Evolutionary conservation across 1,140 invertebrate species (phyloP), one percentile per base, ranked within the genome.

Genomic region (Heliconius nattereri): DNA sequence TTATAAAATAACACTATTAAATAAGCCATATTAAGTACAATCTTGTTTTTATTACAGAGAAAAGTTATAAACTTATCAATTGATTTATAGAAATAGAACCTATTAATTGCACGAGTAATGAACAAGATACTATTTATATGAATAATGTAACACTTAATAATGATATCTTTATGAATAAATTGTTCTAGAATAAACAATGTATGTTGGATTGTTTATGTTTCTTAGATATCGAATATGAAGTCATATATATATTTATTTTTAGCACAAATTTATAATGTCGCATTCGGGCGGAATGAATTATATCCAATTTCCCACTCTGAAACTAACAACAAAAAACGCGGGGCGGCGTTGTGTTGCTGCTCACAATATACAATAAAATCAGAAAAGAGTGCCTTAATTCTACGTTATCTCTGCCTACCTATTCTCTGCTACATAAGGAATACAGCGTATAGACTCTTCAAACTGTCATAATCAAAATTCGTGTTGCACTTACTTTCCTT

Each of bases 91-190:
- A 66, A 66, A 29, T 66, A 16, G 57, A 66, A 66, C 26, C 60
- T 66, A 66, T 66, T 66, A 66, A 66, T 66, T 66, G 23, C 60
- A 3, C 60, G 60, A 66, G 11, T 26, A 26, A 66, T 66, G 9
- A 66, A 29, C 60, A 66, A 16, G 5, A 29, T 29, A 66, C 60
- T 5, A 29, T 66, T 66, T 66, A 66, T 11, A 66, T 66, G 60
- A 66, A 66, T 66, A 66, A 66, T 66, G 60, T 16, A 66, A 66
- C 60, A 66, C 60, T 66, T 66, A 66, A 66, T 29, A 66, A 29
- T 29, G 60, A 66, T 66, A 66, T 66, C 60, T 66, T 66, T 66
- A 29, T 66, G 26, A 66, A 66, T 66, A 66, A 66, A 66, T 66
- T 66, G 60, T 29, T 66, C 23, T 11, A 66, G 26, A 66, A 66